Evolutionary conservation across 1,140 invertebrate genomes (phyloP), one percentile per base, ranked within the genome.

Genomic region (Varroa destructor): DNA sequence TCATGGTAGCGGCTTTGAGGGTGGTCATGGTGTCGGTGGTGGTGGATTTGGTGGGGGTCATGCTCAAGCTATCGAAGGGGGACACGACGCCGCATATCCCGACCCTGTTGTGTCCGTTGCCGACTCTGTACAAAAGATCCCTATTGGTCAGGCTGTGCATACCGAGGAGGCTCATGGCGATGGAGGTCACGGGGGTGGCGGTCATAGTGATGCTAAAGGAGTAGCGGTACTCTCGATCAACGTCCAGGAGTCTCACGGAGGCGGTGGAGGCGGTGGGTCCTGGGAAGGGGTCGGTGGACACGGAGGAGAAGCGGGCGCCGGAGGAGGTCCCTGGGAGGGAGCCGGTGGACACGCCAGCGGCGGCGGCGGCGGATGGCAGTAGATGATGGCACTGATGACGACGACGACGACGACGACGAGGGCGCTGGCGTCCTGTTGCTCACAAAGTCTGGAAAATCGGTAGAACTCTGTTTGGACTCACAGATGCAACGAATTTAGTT

Each of bases 121-220:
- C 37, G 61, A 67, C 46, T 67, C 61, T 37, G 61, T 67, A 5
- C 61, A 67, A 37, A 67, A 37, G 46, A 67, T 67, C 37, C 61
- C 61, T 1, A 67, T 67, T 46, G 61, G 61, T 14, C 61, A 67
- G 46, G 61, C 61, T 25, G 46, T 67, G 12, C 61, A 67, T 5
- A 67, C 61, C 61, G 61, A 67, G 46, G 61, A 67, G 40, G 61
- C 61, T 25, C 61, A 67, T 37, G 61, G 61, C 12, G 61, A 37
- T 3, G 61, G 61, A 14, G 40, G 46, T 25, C 12, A 37, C 37
- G 40, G 46, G 12, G 61, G 61, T 43, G 61, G 61, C 14, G 40
- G 46, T 37, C 40, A 46, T 43, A 37, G 61, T 43, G 61, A 67
- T 8, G 14, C 61, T 37, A 67, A 67, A 1, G 61, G 61, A 2